Conservation (phyloP, 2,797 vertebrate genomes). For the Crenuchus spilurus region DNA sequence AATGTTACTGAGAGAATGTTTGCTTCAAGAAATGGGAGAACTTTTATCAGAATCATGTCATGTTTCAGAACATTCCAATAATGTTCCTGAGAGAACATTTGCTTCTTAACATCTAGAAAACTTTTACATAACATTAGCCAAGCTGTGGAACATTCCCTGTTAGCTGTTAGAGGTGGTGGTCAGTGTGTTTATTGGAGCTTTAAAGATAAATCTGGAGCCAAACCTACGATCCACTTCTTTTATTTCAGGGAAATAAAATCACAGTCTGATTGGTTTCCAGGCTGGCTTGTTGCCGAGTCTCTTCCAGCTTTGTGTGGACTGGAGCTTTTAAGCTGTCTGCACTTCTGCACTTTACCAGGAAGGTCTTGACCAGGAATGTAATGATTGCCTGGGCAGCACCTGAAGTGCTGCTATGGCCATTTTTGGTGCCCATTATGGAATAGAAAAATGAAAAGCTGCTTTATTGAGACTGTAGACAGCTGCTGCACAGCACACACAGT, state of each 20-base stretch:
- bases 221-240: not conserved
- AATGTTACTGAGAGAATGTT: too few relatives aligned
- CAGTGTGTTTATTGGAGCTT: not conserved
- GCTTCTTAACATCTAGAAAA: too few relatives aligned
- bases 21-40: too few relatives aligned
- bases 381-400: not conserved
- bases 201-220: not conserved
- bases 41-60: too few relatives aligned
- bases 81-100: too few relatives aligned
- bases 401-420: not conserved
- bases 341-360: slow-evolving; percentile 1
- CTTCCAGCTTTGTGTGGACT: not conserved
- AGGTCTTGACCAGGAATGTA: not conserved
- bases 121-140: too few relatives aligned
- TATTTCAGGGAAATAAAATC: not conserved
- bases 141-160: too few relatives aligned
- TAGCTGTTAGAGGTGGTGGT: too few relatives aligned
- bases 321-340: not conserved
- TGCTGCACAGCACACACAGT: not conserved
- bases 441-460: not conserved
- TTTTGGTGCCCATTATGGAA: not conserved
- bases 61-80: too few relatives aligned
- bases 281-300: not conserved
- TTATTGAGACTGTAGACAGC: not conserved
- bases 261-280: not conserved